These are phyloP conservation scores for Drosophila kanekoi DNA, from an alignment of 2,888 invertebrate species.

Conservation along the genomic window DNA sequence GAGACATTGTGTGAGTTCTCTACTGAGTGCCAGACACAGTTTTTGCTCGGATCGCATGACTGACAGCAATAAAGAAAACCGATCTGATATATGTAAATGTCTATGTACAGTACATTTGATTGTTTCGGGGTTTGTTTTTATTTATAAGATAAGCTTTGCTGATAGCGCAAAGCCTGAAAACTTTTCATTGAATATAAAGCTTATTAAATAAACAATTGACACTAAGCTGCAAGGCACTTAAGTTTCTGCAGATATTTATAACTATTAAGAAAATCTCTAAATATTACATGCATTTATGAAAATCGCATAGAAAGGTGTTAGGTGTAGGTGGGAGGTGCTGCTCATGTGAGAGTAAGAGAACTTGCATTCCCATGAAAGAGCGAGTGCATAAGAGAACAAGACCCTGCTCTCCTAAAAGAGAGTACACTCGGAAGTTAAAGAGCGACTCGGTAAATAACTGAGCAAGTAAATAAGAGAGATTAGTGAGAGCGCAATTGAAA, in stretches of 20 bases:
- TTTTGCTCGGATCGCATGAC: slow-evolving; percentile 16
- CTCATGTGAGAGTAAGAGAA: no score
- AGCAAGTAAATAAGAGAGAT: background rate
- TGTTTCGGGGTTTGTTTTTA: background rate
- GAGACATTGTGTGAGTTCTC: slow-evolving; percentile 1
- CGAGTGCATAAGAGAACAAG: no score
- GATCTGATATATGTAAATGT: slow-evolving; percentile 6
- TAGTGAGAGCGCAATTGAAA: background rate
- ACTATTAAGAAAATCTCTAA: background rate
- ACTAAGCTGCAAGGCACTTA: slow-evolving; percentile 24
- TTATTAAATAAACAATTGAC: slow-evolving; percentile 14
- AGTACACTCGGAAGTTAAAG: background rate
- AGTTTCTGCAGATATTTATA: no score
- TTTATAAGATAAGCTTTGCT: slow-evolving; percentile 1
- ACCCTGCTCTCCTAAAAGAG: no score
- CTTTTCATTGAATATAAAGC: background rate
- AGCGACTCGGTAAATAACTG: background rate
- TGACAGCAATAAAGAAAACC: background rate
- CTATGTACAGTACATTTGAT: slow-evolving; percentile 4
- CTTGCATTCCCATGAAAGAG: no score
- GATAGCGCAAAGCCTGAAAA: slow-evolving; percentile 8
- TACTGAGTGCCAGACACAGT: slow-evolving; percentile 6
- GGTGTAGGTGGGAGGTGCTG: background rate
- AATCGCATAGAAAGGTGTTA: background rate
- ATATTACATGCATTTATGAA: background rate